Conservation (phyloP, 2,888 invertebrate genomes). For the Chrysopilus asiliformis region DNA sequence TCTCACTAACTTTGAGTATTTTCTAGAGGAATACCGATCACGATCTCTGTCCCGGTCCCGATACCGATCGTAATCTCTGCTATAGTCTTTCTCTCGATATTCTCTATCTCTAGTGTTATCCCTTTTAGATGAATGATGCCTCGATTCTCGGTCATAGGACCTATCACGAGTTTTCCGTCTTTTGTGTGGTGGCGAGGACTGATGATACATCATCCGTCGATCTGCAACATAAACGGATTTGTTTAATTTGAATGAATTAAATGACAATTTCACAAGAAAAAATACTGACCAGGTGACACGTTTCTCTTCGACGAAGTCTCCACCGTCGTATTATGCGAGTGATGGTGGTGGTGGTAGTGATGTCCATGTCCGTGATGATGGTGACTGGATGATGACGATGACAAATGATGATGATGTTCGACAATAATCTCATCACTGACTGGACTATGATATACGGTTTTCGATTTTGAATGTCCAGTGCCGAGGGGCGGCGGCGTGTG, state of each 20-base stretch:
- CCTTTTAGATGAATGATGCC: slow-evolving; percentile 15
- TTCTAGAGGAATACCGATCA: slow-evolving; percentile 19
- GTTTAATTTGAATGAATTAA: slow-evolving; percentile 1
- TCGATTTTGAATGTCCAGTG: slow-evolving; percentile 13
- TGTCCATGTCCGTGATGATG: slow-evolving; percentile 21
- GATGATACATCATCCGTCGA: slow-evolving; percentile 28
- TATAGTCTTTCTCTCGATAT: slow-evolving; percentile 10
- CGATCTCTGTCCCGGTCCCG: slow-evolving; percentile 3
- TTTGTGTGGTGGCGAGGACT: slow-evolving; percentile 29
- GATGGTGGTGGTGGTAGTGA: slow-evolving; percentile 26
- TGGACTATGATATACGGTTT: slow-evolving; percentile 16
- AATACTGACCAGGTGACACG: slow-evolving; percentile 27
- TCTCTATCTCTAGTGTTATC: slow-evolving; percentile 8
- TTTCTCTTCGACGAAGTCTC: too few relatives aligned
- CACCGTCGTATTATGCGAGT: slow-evolving; percentile 11
- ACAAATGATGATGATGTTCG: slow-evolving; percentile 16
- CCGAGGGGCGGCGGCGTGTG: slow-evolving; percentile 32
- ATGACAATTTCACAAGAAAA: not conserved
- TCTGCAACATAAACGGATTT: slow-evolving; percentile 17
- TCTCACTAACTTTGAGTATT: slow-evolving; percentile 23
- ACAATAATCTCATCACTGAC: slow-evolving; percentile 12
- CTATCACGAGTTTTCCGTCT: slow-evolving; percentile 27
- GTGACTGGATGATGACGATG: slow-evolving; percentile 16
- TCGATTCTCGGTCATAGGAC: slow-evolving; percentile 14
- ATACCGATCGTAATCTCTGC: slow-evolving; percentile 2